Base-by-base conservation (phyloP, 2,888 invertebrate species). In the Mactromeris polynyma region DNA sequence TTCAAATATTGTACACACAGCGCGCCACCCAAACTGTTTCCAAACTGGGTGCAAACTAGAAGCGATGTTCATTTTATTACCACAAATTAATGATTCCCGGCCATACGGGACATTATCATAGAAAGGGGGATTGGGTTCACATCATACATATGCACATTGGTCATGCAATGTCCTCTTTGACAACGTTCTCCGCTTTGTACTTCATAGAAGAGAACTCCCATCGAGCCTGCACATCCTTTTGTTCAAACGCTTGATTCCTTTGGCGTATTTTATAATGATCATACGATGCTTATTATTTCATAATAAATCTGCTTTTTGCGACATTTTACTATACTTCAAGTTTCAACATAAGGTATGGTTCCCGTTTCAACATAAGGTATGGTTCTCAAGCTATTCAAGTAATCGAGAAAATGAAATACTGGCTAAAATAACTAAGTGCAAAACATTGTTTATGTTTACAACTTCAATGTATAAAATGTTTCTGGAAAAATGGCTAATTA, bases 41-140 rank as follows among this genome's bases (percentile, higher is more conserved):
- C 58, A 19, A 31, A 19, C 85, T 38, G 51, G 80, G 54, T 87
- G 42, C 54, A 77, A 1, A 31, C 33, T 11, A 17, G 36, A 69
- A 46, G 21, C 77, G 86, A 78, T 89, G 89, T 86, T 58, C 89
- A 78, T 86, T 88, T 89, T 89, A 89, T 51, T 69, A 85, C 89
- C 51, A 38, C 69, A 69, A 54, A 86, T 86, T 86, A 85, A 89
- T 85, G 89, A 83, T 83, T 46, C 17, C 42, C 42, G 36, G 19
- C 26, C 73, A 73, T 33, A 36, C 26, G 31, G 36, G 73, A 36
- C 31, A 36, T 33, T 36, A 73, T 33, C 26, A 73, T 73, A 36
- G 73, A 33, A 69, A 73, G 73, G 73, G 33, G 73, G 73, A 17
- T 19, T 33, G 19, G 73, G 73, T 73, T 73, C 36, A 36, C 14